phyloP scores from a whole-genome alignment of 2,113 vertebrate species.

The Paradoxurus hermaphroditus region DNA sequence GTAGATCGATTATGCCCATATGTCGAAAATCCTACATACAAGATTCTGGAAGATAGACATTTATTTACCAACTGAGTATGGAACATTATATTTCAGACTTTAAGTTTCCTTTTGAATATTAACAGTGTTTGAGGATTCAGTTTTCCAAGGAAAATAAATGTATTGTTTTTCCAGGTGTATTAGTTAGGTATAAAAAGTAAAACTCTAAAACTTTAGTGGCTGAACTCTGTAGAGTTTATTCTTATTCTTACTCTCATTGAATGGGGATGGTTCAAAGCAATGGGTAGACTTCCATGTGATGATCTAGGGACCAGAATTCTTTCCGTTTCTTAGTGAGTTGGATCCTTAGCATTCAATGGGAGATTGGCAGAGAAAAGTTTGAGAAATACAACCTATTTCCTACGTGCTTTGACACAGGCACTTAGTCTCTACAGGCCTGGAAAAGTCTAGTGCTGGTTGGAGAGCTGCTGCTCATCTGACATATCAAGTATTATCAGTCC shows the following conservation, averaged over 20 bases:
- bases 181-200: neutral
- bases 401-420: neutral
- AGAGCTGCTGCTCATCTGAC: neutral
- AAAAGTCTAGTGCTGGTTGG: neutral
- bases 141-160: neutral
- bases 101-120: neutral
- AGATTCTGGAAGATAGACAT: neutral
- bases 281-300: neutral
- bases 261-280: neutral
- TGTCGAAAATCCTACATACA: neutral
- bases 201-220: neutral
- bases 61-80: neutral
- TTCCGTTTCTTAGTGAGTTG: neutral
- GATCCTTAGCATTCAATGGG: neutral
- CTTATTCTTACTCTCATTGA: neutral
- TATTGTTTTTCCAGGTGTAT: neutral
- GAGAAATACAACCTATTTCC: neutral
- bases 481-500: neutral
- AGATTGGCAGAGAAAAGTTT: neutral
- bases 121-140: neutral
- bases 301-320: rapidly evolving
- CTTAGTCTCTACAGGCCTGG: neutral
- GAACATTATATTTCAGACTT: neutral
- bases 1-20: neutral
- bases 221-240: neutral